A percentile compares a stretch with the other conserved stretches of the same genome.
phyloP scores from a whole-genome alignment of 1,140 invertebrate species.

The Drosophila quadrilineata region DNA sequence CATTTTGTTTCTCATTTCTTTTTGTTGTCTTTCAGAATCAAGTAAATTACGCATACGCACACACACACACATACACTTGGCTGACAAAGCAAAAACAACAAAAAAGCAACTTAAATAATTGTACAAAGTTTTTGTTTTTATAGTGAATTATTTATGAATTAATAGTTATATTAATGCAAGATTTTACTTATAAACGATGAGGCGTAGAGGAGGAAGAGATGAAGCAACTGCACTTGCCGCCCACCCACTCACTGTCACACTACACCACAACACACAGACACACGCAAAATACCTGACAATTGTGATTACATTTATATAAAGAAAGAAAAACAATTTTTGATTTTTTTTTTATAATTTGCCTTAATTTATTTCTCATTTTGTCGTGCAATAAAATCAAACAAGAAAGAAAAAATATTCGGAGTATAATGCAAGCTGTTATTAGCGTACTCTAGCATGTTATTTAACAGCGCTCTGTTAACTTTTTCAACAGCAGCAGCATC shows the following conservation, averaged over 20 bases:
- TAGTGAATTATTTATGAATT: constrained; percentile 71
- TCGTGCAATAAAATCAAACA: constrained; percentile 61
- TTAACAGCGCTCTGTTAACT: constrained; percentile 20
- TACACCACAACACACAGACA: constrained; percentile 6
- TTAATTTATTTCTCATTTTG: constrained; percentile 58
- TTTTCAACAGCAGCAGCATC: constrained; percentile 43
- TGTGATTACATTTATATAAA: constrained; percentile 60
- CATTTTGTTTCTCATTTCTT: constrained; percentile 61
- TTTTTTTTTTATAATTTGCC: constrained; percentile 51
- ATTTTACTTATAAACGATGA: constrained; percentile 44
- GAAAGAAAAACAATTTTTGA: constrained; percentile 37
- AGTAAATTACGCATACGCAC: constrained; percentile 53
- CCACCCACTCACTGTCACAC: constrained; percentile 17
- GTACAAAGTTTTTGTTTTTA: constrained; percentile 67
- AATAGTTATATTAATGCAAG: constrained; percentile 42
- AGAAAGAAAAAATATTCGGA: too few relatives aligned
- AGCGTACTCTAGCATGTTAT: constrained; percentile 5
- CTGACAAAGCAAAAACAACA: constrained; percentile 33
- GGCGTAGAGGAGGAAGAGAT: not conserved
- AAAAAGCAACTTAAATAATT: constrained; percentile 45
- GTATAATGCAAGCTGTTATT: too few relatives aligned
- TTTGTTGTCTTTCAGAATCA: constrained; percentile 68
- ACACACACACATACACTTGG: constrained; percentile 53
- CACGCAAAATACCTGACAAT: constrained; percentile 64
- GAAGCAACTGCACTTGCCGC: constrained; percentile 61